Percentiles rank a stretch among this genome's conserved stretches.
Conservation (phyloP, 1,140 invertebrate genomes). For the Apis florea region DNA sequence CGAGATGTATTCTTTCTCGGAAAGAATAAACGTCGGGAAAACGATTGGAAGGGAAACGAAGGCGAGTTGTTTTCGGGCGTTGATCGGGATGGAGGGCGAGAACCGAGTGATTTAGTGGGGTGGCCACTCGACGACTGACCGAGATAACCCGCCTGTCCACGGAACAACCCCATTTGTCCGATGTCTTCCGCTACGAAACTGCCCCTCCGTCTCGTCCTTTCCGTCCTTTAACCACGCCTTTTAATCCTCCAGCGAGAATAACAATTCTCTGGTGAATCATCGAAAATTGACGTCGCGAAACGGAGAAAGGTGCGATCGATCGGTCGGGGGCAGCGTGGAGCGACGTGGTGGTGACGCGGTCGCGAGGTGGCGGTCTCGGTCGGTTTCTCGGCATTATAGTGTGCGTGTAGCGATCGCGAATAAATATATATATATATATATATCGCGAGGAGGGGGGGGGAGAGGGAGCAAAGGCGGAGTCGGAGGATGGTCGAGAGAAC, state of each 20-base stretch:
- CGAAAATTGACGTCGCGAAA: no score
- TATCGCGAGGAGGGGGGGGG: neutral
- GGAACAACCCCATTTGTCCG: conserved; percentile 78
- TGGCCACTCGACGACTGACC: conserved; percentile 76
- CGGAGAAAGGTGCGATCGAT: no score
- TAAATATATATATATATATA: conserved; percentile 35
- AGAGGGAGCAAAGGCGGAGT: neutral
- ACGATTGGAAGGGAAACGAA: conserved; percentile 31
- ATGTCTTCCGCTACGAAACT: conserved; percentile 78
- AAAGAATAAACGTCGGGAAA: no score
- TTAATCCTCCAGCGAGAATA: no score
- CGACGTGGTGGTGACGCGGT: no score
- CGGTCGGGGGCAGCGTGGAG: no score
- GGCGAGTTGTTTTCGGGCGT: conserved; percentile 63
- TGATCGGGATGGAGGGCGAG: conserved; percentile 70
- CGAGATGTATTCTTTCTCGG: no score
- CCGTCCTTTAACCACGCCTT: no score
- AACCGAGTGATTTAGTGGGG: conserved; percentile 76
- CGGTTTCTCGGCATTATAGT: conserved; percentile 14
- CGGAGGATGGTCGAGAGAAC: conserved; percentile 26
- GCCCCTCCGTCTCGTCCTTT: no score
- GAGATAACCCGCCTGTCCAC: conserved; percentile 77
- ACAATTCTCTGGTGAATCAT: no score
- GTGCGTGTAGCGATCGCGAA: neutral
- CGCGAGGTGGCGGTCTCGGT: neutral